Percentiles rank a stretch among this genome's conserved stretches.
phyloP scores from a whole-genome alignment of 37 sponge, comb jelly and placozoan species.

The Chondrosia reniformis region DNA sequence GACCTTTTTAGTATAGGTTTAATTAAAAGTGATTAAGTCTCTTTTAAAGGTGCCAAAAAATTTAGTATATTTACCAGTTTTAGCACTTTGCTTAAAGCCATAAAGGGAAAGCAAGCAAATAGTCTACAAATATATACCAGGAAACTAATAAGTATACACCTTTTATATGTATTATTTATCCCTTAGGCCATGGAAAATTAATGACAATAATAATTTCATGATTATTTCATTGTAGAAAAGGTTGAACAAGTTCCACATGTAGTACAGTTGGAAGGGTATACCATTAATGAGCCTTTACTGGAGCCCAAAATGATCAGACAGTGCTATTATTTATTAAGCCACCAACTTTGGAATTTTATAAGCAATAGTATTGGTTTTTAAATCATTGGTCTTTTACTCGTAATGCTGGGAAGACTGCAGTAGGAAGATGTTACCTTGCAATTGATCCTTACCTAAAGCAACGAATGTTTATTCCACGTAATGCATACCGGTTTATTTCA shows the following conservation, averaged over 20 bases:
- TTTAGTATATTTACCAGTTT: too few relatives aligned
- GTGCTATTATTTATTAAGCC: neutral
- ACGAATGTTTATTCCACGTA: conserved; percentile 22
- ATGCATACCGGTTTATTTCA: conserved; percentile 40
- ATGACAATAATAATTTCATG: too few relatives aligned
- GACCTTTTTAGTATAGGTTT: too few relatives aligned
- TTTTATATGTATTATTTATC: neutral
- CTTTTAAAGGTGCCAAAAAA: too few relatives aligned
- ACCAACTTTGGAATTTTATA: conserved; percentile 27
- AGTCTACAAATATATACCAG: neutral
- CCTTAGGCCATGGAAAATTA: too few relatives aligned
- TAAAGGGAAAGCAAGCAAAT: too few relatives aligned
- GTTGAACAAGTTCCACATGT: too few relatives aligned
- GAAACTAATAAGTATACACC: neutral
- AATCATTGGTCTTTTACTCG: conserved; percentile 32
- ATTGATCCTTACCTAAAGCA: conserved; percentile 28
- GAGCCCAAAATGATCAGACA: neutral
- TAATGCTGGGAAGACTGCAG: conserved; percentile 22
- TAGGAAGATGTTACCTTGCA: conserved; percentile 28
- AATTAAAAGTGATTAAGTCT: too few relatives aligned
- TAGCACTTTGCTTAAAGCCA: too few relatives aligned
- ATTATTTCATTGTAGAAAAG: too few relatives aligned
- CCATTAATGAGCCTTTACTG: conserved; percentile 4
- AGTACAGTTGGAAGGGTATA: neutral
- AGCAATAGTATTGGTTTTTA: conserved; percentile 24